Evolutionary conservation across 2,113 vertebrate species (phyloP).

Genomic region (Chaetorhynchus papuensis): DNA sequence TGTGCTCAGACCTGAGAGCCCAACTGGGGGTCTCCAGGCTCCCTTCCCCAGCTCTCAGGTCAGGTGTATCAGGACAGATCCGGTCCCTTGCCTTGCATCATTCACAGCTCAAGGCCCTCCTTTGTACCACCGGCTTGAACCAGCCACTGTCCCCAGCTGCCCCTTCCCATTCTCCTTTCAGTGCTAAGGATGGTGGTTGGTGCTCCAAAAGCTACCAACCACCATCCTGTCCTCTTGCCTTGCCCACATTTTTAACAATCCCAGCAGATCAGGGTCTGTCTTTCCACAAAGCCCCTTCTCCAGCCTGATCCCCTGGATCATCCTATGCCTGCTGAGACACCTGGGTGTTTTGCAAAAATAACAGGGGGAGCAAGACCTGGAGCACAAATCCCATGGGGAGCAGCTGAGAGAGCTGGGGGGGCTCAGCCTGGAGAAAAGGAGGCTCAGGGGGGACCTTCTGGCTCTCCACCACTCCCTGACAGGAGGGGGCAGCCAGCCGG

Average conservation of each 20-base stretch:
- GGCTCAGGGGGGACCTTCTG: not conserved
- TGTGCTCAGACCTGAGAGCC: not conserved
- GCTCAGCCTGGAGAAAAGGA: not conserved
- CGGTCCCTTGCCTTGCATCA: not conserved
- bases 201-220: not conserved
- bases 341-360: not conserved
- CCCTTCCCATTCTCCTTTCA: not conserved
- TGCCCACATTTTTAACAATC: not conserved
- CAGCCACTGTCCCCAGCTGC: not conserved
- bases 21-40: rapidly evolving
- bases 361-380: not conserved
- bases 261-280: not conserved
- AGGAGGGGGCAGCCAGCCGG: rapidly evolving
- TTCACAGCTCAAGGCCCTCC: not conserved
- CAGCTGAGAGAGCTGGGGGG: not conserved
- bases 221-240: not conserved
- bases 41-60: not conserved
- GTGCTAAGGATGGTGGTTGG: too few species aligned
- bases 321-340: not conserved
- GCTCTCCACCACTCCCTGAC: not conserved
- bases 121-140: not conserved
- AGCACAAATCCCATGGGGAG: not conserved
- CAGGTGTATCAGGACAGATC: not conserved
- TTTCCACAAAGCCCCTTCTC: not conserved
- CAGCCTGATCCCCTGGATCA: not conserved